Percentiles rank a stretch among this genome's conserved stretches.
Evolutionary conservation across 1,140 invertebrate species (phyloP).

Genomic region (Lepidotrigona ventralis): DNA sequence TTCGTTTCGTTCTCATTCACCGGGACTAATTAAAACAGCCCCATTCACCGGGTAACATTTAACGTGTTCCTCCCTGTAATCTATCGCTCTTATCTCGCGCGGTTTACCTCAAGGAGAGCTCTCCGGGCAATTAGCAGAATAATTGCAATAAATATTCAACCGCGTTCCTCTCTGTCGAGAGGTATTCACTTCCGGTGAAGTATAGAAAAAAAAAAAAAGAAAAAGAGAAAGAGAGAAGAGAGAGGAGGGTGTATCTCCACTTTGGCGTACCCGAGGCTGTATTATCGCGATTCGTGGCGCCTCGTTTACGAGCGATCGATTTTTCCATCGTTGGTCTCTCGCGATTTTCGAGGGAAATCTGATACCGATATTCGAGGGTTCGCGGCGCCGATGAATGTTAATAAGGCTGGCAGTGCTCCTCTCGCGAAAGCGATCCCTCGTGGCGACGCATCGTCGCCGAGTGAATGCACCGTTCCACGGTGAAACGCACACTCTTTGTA

Average conservation of each 20-base stretch:
- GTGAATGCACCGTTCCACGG: not conserved
- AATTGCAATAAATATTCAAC: slow-evolving; percentile 10
- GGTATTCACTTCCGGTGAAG: not conserved
- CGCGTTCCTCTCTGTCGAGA: not conserved
- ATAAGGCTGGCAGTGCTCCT: not conserved
- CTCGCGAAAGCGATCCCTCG: not conserved
- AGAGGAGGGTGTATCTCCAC: too few species aligned
- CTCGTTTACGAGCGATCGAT: too few species aligned
- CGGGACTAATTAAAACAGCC: not conserved
- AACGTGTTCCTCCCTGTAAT: not conserved
- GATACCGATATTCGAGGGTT: not conserved
- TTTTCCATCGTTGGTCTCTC: not conserved
- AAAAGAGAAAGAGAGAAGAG: too few species aligned
- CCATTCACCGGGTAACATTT: not conserved
- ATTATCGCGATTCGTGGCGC: not conserved
- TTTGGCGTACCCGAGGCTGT: not conserved
- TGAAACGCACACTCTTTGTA: slow-evolving; percentile 18
- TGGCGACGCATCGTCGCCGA: not conserved
- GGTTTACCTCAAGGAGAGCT: slow-evolving; percentile 9
- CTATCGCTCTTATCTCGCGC: not conserved
- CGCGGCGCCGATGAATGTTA: not conserved
- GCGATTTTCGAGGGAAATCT: not conserved
- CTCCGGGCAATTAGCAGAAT: not conserved
- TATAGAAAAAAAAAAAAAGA: not conserved
- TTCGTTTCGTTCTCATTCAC: not conserved